Percentiles rank a stretch among this genome's conserved stretches.
phyloP scores from a whole-genome alignment of 2,888 invertebrate genomes.

The Crematogaster levior region DNA sequence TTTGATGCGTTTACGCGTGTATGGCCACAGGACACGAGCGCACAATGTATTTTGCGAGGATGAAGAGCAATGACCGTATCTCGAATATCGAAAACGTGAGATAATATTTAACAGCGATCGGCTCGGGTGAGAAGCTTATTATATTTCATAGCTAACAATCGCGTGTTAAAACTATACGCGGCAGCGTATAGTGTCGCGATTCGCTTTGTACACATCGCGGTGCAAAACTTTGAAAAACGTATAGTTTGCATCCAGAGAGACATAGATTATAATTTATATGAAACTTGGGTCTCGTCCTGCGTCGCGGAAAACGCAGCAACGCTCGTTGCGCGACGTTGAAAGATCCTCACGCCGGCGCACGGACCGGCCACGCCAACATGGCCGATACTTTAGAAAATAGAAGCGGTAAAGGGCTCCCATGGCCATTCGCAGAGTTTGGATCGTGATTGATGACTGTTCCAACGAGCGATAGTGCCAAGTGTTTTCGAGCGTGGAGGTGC shows the following conservation, averaged over 20 bases:
- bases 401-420: constrained; percentile 69
- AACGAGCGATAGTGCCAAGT: constrained; percentile 74
- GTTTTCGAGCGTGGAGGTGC: constrained; percentile 76
- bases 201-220: neutral
- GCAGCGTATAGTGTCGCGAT: neutral
- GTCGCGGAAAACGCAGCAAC: neutral
- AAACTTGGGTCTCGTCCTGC: neutral
- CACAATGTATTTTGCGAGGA: constrained; percentile 30
- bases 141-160: constrained; percentile 16
- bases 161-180: constrained; percentile 3
- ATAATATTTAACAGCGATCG: constrained; percentile 45
- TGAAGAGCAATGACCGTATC: constrained; percentile 42
- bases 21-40: neutral
- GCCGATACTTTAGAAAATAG: constrained; percentile 65
- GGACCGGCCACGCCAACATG: constrained; percentile 3
- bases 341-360: constrained; percentile 10
- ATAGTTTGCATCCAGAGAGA: too few species aligned
- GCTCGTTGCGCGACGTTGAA: neutral
- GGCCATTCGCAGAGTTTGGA: constrained; percentile 72
- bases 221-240: neutral
- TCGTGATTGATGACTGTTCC: constrained; percentile 80
- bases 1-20: constrained; percentile 33
- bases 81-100: constrained; percentile 33
- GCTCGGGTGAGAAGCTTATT: constrained; percentile 40
- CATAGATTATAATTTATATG: neutral